Base-by-base conservation (phyloP, 2,113 vertebrate genomes). In the Ranitomeya variabilis region DNA sequence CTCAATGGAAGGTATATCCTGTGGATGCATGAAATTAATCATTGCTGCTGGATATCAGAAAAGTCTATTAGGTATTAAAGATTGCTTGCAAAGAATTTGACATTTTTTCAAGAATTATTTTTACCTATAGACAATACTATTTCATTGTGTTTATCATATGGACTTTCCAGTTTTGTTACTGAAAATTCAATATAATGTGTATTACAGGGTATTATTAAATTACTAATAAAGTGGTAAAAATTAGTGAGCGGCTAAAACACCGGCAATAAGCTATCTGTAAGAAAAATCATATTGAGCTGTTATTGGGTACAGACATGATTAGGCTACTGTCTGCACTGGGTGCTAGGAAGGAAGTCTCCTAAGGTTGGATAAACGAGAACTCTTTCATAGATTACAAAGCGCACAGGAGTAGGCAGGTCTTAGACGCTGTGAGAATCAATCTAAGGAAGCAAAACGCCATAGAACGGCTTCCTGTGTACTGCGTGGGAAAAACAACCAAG, bases 381-480 rank as follows among this genome's bases (percentile, higher is more conserved):
- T 93, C 93, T 91, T 83, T 73, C 3, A 59, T 86, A 90, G 91
- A 89, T 89, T 92, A 95, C 95, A 96, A 96, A 96, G 92, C 87
- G 19, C 91, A 83, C 0, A 87, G 94, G 93, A 93, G 93, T 90
- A 91, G 92, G 92, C 85, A 92, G 93, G 92, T 90, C 95, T 91
- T 54, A 0, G 90, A 87, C 92, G 92, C 92, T 92, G 92, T 91
- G 92, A 94, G 94, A 95, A 95, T 96, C 94, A 96, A 94, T 95
- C 93, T 91, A 90, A 95, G 96, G 96, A 96, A 96, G 93, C 93
- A 92, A 93, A 95, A 95, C 94, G 95, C 95, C 94, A 94, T 93
- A 94, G 94, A 93, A 89, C 89, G 74, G 92, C 91, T 96, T 96
- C 96, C 96, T 95, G 95, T 91, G 91, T 92, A 62, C 94, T 94